Evolutionary conservation across 1,140 invertebrate species (phyloP).

Genomic region (Grapholita molesta): DNA sequence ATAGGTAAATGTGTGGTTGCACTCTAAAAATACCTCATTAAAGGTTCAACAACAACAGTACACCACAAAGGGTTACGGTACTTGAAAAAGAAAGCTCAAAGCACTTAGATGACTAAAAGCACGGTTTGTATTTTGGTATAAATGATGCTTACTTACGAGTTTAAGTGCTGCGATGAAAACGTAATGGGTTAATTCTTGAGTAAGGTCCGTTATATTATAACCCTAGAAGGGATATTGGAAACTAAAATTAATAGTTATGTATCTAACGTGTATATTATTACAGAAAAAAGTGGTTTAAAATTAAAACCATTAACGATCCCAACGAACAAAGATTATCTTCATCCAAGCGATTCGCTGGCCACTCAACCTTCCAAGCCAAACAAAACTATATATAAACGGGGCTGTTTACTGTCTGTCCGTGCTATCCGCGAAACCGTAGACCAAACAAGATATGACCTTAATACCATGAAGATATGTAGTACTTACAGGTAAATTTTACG

Average conservation of each 20-base stretch:
- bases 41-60: neutral
- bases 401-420: conserved; percentile 14
- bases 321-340: conserved; percentile 14
- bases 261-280: neutral
- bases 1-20: neutral
- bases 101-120: conserved; percentile 13
- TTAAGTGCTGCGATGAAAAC: conserved; percentile 8
- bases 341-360: conserved; percentile 1
- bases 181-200: neutral
- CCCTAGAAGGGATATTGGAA: no score
- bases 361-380: conserved; percentile 11
- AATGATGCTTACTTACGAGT: neutral
- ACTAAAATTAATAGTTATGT: neutral
- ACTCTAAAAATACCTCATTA: neutral
- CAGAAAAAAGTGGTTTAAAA: neutral
- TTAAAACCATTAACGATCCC: neutral
- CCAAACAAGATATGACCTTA: conserved; percentile 17
- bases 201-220: neutral
- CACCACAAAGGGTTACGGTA: conserved; percentile 13
- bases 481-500: neutral
- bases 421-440: conserved; percentile 8
- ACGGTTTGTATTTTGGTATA: neutral
- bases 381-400: conserved; percentile 18
- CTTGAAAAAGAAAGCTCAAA: neutral
- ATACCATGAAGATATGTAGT: neutral